Evolutionary conservation across 1,140 invertebrate species (phyloP), one percentile per base, ranked within the genome.

Genomic region (Plodia interpunctella): DNA sequence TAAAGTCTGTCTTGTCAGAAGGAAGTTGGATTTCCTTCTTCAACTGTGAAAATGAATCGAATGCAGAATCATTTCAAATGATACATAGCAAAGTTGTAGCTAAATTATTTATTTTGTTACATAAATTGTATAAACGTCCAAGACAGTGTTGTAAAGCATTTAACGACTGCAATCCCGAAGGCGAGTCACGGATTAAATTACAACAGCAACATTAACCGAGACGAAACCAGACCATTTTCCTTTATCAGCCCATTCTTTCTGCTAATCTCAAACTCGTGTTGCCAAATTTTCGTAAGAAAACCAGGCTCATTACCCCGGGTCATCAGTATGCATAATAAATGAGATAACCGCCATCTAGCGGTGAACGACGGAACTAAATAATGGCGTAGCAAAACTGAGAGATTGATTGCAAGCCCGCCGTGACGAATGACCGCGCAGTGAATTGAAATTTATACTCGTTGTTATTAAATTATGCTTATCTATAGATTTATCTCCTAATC

Each of bases 301-400:
- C 68, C 73, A 52, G 55, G 60, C 80, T 90, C 89, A 90, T 91
- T 91, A 91, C 74, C 59, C 19, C 63, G 65, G 90, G 90, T 91
- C 90, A 91, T 91, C 90, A 91, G 90, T 91, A 91, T 92, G 87
- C 91, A 91, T 92, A 92, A 92, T 89, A 81, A 90, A 92, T 91
- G 78, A 90, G 87, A 65, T 71, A 57, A 67, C 70, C 75, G 79
- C 86, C 86, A 86, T 77, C 83, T 83, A 79, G 68, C 69, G 66
- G 68, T 56, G 55, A 55, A 60, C 60, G 71, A 63, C 64, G 60
- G 79, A 80, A 87, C 84, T 81, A 76, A 74, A 72, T 78, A 72
- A 78, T 76, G 62, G 68, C 61, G 66, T 38, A 67, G 66, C 57
- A 66, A 73, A 70, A 63, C 72, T 59, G 51, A 55, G 67, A 80